Evolutionary conservation across 1,140 invertebrate species (phyloP), one percentile per base, ranked within the genome.

Genomic region (Dreissena polymorpha): DNA sequence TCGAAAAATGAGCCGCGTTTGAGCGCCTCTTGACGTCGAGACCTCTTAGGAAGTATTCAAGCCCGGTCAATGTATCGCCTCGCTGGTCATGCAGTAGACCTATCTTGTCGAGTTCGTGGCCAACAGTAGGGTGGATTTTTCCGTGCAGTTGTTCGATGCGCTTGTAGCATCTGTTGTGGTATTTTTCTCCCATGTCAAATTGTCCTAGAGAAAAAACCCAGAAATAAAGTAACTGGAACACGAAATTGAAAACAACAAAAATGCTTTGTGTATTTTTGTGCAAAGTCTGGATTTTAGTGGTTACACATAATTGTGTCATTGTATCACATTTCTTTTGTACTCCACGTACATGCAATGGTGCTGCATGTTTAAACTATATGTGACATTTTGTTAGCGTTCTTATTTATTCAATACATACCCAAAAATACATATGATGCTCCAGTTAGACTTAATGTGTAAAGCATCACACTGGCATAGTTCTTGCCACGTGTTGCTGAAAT

Each of bases 151-250:
- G 27, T 50, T 63, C n/a, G 0, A 65, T 39, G 3, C 67, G 39
- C 13, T 83, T 70, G 27, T 75, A 53, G 63, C 57, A 76, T 13
- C 50, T 29, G 13, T 13, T n/a, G 51, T 83, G 71, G 23, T 83
- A 83, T 23, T 83, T 83, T 23, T 83, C 64, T 2, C 72, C 81
- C 39, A 23, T 57, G 8, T 76, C 72, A 63, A 83, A 83, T 27
- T 60, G 27, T 49, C 81, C 81, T 83, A 51, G 0, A 76, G 65
- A n/a, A 57, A 69, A 3, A 21, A 67, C 53, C 12, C 18, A 55
- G 18, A 55, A 55, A n/a, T n/a, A n/a, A n/a, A n/a, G n/a, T n/a
- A n/a, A n/a, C n/a, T n/a, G n/a, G n/a, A n/a, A n/a, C n/a, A n/a
- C n/a, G n/a, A n/a, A n/a, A n/a, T n/a, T n/a, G n/a, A n/a, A n/a